Evolutionary conservation across 2,797 vertebrate species (phyloP).

Genomic region (Kryptopterus vitreolus): DNA sequence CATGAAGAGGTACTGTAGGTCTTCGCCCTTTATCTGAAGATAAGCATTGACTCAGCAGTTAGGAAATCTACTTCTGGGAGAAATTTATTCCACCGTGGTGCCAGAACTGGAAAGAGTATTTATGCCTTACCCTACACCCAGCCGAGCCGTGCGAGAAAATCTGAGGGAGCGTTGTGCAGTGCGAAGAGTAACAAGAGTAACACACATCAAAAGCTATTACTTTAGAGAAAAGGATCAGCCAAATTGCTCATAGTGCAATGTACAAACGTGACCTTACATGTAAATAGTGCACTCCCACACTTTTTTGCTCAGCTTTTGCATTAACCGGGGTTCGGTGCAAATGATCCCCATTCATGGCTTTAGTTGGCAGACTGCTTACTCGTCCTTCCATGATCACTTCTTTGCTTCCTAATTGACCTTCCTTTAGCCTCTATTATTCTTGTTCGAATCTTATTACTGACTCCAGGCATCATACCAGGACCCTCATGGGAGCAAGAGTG

Average conservation of each 20-base stretch:
- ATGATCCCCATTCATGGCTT: background rate
- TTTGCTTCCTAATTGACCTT: conserved; percentile 7
- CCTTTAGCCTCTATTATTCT: conserved; percentile 34
- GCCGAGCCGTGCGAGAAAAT: too few species aligned
- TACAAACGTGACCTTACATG: background rate
- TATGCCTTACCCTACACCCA: too few species aligned
- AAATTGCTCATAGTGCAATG: background rate
- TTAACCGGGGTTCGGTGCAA: background rate
- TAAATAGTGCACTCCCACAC: background rate
- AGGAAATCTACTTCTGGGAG: too few species aligned
- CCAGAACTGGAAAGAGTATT: too few species aligned
- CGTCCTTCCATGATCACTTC: conserved; percentile 5
- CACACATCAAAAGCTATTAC: conserved; percentile 8
- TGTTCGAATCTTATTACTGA: conserved; percentile 32
- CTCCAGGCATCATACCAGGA: conserved; percentile 11
- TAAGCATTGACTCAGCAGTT: too few species aligned
- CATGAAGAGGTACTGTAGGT: too few species aligned
- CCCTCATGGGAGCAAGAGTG: conserved; percentile 21
- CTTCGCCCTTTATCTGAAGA: too few species aligned
- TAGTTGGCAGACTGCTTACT: background rate
- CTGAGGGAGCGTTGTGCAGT: too few species aligned
- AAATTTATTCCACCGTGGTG: too few species aligned
- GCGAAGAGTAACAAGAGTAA: background rate
- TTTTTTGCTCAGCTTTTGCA: background rate
- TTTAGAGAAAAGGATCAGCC: background rate